Base-by-base conservation (phyloP, 2,797 vertebrate species). In the Sebastes steindachneri region DNA sequence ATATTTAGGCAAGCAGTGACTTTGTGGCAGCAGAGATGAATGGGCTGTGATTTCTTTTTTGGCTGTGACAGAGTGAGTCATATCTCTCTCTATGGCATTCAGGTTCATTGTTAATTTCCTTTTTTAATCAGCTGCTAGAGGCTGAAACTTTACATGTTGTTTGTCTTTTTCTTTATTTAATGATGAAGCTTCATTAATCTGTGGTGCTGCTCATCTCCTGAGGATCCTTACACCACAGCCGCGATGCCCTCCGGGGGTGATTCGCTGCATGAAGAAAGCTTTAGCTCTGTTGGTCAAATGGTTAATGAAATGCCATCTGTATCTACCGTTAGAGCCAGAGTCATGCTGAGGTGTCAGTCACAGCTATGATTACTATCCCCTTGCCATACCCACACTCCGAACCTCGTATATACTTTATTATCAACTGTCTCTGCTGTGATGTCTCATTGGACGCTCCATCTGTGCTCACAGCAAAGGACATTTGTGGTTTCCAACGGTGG, bases 401-500 rank as follows among this genome's bases (percentile, higher is more conserved):
- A 73, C 76, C 19, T 75, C 31, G 8, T 53, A 69, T 15, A 64
- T 81, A 69, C 58, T 70, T 33, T 63, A 58, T 79, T 59, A 78
- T 78, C 54, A 64, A 55, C 59, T 54, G 59, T 75, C 69, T 83
- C 26, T 64, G 48, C 58, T 73, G 35, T 54, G 33, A 69, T 53
- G 57, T 86, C 78, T 89, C 73, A 69, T 68, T 75, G 80, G 82
- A 78, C 19, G 1, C 48, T 65, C 73, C 67, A 69, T 84, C 78
- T 86, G 75, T 1, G 67, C 64, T 53, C 29, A 6, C 66, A 60
- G 79, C 65, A 19, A 75, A 76, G 65, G 73, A 83, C 74, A 70
- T 84, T 82, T 84, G 68, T 35, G 63, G 75, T 83, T 77, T 77
- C 66, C 69, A 68, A 63, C 69, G 29, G 33, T 73, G 90, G 83